A percentile compares a stretch with the other conserved stretches of the same genome.
Evolutionary conservation across 2,113 vertebrate genomes (phyloP).

Genomic region (Colius striatus): DNA sequence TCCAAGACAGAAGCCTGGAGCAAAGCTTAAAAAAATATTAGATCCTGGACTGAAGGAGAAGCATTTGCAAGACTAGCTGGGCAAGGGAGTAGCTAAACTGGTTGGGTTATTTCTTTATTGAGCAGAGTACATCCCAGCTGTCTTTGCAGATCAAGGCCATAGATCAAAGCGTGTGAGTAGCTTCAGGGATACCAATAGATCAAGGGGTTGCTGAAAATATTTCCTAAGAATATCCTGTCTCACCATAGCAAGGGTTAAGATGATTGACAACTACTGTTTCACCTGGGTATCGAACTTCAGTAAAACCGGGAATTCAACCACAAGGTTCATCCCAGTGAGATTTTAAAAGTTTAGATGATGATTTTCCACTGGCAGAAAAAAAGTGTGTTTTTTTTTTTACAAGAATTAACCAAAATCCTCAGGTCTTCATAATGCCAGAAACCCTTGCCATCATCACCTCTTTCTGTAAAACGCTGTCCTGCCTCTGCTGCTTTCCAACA

Average conservation of each 20-base stretch:
- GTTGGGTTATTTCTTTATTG: neutral
- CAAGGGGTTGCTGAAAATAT: neutral
- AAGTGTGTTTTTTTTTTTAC: neutral
- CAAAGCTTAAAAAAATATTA: neutral
- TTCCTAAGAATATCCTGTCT: neutral
- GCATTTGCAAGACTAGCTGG: neutral
- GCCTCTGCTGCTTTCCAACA: neutral
- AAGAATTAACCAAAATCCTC: neutral
- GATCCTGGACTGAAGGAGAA: neutral
- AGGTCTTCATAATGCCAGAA: neutral
- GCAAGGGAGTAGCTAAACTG: neutral
- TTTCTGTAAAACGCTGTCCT: neutral
- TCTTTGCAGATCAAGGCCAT: neutral
- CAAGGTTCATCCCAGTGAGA: neutral
- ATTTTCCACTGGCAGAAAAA: neutral
- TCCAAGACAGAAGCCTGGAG: neutral
- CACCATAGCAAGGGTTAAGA: neutral
- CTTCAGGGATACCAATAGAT: neutral
- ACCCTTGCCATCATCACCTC: neutral
- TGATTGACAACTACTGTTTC: neutral
- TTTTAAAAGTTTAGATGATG: neutral
- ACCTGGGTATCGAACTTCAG: neutral
- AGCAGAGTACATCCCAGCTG: neutral
- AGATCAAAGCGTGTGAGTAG: neutral
- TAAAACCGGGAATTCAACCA: neutral